These are phyloP conservation scores for Syrrhaptes paradoxus DNA, from an alignment of 2,113 vertebrate genomes.

Conservation along the genomic window DNA sequence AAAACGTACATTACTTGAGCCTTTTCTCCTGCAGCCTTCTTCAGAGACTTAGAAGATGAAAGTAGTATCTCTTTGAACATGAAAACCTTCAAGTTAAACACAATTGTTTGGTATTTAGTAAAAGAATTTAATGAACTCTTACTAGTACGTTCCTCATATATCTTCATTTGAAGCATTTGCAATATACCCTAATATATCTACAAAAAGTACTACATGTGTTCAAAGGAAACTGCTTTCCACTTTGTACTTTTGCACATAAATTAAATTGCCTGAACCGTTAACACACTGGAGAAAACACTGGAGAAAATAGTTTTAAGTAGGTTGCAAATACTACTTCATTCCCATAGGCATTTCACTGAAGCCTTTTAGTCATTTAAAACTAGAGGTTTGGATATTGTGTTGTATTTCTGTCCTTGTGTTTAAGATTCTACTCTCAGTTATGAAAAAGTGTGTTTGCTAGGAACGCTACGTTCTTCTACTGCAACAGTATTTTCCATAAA, in stretches of 20 bases:
- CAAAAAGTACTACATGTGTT: background rate
- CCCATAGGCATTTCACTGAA: background rate
- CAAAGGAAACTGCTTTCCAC: background rate
- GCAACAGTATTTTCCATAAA: background rate
- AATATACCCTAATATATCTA: background rate
- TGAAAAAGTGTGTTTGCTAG: background rate
- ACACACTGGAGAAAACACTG: background rate
- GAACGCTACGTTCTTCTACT: background rate
- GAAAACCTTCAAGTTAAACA: background rate
- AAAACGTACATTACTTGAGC: background rate
- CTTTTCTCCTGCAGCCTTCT: background rate
- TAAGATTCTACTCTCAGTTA: background rate
- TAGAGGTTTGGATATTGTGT: background rate
- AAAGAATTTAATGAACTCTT: background rate
- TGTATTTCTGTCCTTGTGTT: background rate
- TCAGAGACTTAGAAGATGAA: conserved; percentile 22
- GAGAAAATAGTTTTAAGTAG: background rate
- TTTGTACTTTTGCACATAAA: background rate
- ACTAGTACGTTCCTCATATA: background rate
- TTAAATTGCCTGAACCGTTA: conserved; percentile 1
- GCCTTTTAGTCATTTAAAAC: background rate
- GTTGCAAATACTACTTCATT: background rate
- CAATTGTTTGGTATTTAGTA: background rate
- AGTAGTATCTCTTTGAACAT: background rate
- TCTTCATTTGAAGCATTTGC: background rate